phyloP scores from a whole-genome alignment of 2,888 invertebrate genomes.

The Caenorhabditis sp. region DNA sequence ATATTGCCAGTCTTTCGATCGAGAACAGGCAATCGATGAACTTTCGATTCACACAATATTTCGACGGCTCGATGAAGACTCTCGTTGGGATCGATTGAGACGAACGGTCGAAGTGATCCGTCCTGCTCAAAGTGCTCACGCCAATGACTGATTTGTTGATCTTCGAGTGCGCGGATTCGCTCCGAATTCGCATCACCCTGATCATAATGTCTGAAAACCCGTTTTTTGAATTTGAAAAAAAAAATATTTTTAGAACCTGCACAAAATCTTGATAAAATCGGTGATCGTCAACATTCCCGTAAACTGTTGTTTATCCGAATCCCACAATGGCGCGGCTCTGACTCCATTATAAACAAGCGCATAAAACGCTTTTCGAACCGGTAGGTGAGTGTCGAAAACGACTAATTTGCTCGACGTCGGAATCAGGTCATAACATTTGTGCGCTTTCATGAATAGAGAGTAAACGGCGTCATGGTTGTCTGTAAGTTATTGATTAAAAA shows the following conservation, averaged over 20 bases:
- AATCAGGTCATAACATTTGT: conserved; percentile 99
- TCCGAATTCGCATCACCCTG: conserved; percentile 59
- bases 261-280: conserved; percentile 75
- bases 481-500: no score
- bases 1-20: conserved; percentile 74
- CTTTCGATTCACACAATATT: conserved; percentile 71
- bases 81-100: conserved; percentile 73
- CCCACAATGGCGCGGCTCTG: conserved; percentile 82
- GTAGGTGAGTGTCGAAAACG: conserved; percentile 96
- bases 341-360: conserved; percentile 87
- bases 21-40: conserved; percentile 74
- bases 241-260: conserved; percentile 41
- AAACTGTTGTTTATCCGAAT: conserved; percentile 79
- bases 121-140: conserved; percentile 69
- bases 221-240: neutral
- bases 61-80: conserved; percentile 72
- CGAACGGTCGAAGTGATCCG: conserved; percentile 71
- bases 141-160: conserved; percentile 75
- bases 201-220: conserved; percentile 62
- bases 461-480: conserved; percentile 70
- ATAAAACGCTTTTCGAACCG: conserved; percentile 96
- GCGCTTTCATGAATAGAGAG: conserved; percentile 89
- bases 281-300: conserved; percentile 80
- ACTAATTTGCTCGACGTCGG: conserved; percentile 98
- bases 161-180: conserved; percentile 73